Base-by-base conservation (phyloP, 2,113 vertebrate species). In the Phasianus colchicus region DNA sequence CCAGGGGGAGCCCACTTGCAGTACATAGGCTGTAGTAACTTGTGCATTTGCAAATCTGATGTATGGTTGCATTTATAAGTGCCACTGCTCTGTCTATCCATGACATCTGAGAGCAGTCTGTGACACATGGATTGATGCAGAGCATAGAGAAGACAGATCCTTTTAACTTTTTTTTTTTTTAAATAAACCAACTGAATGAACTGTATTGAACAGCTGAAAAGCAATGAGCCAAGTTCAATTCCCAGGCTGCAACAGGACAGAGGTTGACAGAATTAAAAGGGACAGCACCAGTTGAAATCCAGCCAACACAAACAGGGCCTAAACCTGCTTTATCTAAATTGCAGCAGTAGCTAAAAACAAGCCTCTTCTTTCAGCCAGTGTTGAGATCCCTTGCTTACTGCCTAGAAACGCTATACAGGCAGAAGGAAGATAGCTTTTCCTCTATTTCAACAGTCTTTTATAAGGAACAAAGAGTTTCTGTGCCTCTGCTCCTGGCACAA, bases 381-480 rank as follows among this genome's bases (percentile, higher is more conserved):
- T 50, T 74, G 61, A 80, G 94, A 87, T 92, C 85, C 64, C 67
- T 88, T 19, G 2, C 76, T 90, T 84, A 92, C 48, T 75, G 57
- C 76, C 80, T 78, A 87, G 80, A 88, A 88, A 90, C 75, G 78
- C 83, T 61, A 36, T 40, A 67, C 38, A 89, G 88, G 78, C 89
- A 69, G 86, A 7, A 70, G 57, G 45, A 90, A 90, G 95, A 86
- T 77, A 92, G 90, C 58, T 79, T 93, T 92, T 71, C 63, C 89
- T 95, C 63, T 95, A 84, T 65, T 96, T 92, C 77, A 94, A 60
- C 80, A 79, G 81, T 78, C 83, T 70, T 93, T 93, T 82, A 69
- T 60, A 90, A 54, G 36, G 36, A 95, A 95, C 89, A 95, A 93
- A 96, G 91, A 77, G 81, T 76, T 93, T 94, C 91, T 96, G 91